Evolutionary conservation across 2,888 invertebrate species (phyloP).

Genomic region (Papilio gigon): DNA sequence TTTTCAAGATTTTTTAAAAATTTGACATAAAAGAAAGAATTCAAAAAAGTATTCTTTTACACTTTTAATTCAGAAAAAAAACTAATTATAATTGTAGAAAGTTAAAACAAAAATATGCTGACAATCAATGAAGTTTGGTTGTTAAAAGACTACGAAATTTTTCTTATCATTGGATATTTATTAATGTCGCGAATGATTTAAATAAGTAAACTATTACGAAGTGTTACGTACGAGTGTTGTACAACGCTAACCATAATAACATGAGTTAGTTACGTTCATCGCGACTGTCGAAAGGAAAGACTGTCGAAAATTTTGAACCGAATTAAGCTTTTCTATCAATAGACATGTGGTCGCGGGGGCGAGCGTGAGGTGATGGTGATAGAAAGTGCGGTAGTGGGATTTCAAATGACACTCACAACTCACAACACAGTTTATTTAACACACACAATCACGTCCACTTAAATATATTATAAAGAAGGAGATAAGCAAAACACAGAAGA

Average conservation of each 20-base stretch:
- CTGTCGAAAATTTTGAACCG: background rate
- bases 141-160: background rate
- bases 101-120: background rate
- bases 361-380: no score
- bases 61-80: background rate
- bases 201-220: background rate
- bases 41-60: no score
- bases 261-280: background rate
- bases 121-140: background rate
- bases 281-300: background rate
- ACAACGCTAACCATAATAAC: background rate
- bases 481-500: no score
- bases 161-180: background rate
- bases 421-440: no score
- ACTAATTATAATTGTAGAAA: background rate
- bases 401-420: no score
- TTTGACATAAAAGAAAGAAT: no score
- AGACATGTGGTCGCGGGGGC: no score
- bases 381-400: no score
- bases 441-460: no score
- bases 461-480: no score
- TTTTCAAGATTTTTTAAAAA: no score
- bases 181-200: background rate
- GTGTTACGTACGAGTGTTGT: background rate
- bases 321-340: background rate